Evolutionary conservation across 2,888 invertebrate genomes (phyloP), one percentile per base, ranked within the genome.

Genomic region (Nudaria mundana): DNA sequence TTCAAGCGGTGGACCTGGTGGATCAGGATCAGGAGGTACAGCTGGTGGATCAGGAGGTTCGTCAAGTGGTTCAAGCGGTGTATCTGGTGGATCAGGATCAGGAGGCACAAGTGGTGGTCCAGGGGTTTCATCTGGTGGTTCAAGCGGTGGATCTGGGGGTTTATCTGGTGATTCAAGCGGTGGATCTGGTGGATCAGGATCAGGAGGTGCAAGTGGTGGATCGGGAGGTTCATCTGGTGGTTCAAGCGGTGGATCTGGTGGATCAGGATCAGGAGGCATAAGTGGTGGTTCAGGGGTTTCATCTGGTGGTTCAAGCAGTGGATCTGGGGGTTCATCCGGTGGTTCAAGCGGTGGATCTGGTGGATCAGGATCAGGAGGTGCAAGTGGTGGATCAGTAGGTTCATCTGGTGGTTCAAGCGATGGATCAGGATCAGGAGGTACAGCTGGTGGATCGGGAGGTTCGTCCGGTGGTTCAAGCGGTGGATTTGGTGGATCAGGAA

Each of bases 1-100:
- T 1, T 38, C 52, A 0, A 49, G 49, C 1, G 52, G 67, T 0
- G 66, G 81, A 42, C 48, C 54, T 6, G 59, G 60, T 4, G n/a
- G n/a, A n/a, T n/a, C n/a, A n/a, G 46, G 59, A 6, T 37, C 48
- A 1, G 63, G 75, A 38, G 62, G 62, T 10, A 50, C 42, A 39
- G 56, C 62, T 3, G 63, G 80, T 44, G 78, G 82, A 2, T 50
- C 60, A 66, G 91, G 52, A 1, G 52, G 52, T 14, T n/a, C n/a
- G n/a, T 29, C 25, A 12, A 7, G 12, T 26, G 7, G 10, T 2
- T 11, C 5, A 26, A 3, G 7, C 3, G 11, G 1, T 10, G n/a
- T n/a, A n/a, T n/a, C n/a, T n/a, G n/a, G n/a, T n/a, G n/a, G n/a
- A n/a, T n/a, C n/a, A n/a, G n/a, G n/a, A n/a, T 5, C n/a, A n/a